phyloP scores from a whole-genome alignment of 1,140 invertebrate species.

The Lepidurus packardi region DNA sequence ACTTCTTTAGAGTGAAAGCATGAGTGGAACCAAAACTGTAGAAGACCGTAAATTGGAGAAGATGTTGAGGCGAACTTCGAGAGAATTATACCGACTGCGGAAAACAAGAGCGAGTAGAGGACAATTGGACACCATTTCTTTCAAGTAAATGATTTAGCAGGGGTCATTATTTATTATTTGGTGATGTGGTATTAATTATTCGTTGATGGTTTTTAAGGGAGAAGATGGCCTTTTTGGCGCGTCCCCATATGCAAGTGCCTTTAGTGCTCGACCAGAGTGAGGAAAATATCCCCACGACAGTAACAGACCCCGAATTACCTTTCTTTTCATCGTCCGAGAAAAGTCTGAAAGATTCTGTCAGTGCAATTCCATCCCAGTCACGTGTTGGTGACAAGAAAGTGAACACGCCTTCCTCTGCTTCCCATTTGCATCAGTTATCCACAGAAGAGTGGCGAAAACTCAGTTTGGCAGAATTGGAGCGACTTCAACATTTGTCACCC shows the following conservation, averaged over 20 bases:
- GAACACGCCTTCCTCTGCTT: slow-evolving; percentile 34
- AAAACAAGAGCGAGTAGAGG: slow-evolving; percentile 80
- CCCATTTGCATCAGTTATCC: slow-evolving; percentile 30
- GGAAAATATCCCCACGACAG: slow-evolving; percentile 2
- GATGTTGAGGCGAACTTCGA: slow-evolving; percentile 74
- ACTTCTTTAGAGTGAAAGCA: slow-evolving; percentile 45
- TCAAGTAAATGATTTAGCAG: slow-evolving; percentile 66
- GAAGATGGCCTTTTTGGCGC: slow-evolving; percentile 91
- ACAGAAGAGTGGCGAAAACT: slow-evolving; percentile 29
- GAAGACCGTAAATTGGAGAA: slow-evolving; percentile 73
- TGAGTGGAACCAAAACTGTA: slow-evolving; percentile 56
- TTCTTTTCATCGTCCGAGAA: background rate
- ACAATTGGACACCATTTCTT: slow-evolving; percentile 82
- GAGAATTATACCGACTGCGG: slow-evolving; percentile 82
- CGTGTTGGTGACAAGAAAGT: background rate
- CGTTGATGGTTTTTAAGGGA: slow-evolving; percentile 58
- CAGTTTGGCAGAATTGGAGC: slow-evolving; percentile 31
- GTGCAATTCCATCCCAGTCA: slow-evolving; percentile 12
- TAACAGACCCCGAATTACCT: background rate
- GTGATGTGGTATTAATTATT: slow-evolving; percentile 30
- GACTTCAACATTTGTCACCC: slow-evolving; percentile 31
- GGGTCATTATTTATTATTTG: slow-evolving; percentile 23
- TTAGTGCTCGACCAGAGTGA: slow-evolving; percentile 3
- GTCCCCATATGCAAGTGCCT: slow-evolving; percentile 39
- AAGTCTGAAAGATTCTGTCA: background rate